A percentile compares a stretch with the other conserved stretches of the same genome.
Evolutionary conservation across 2,888 invertebrate genomes (phyloP).

Genomic region (Bugula neritina): DNA sequence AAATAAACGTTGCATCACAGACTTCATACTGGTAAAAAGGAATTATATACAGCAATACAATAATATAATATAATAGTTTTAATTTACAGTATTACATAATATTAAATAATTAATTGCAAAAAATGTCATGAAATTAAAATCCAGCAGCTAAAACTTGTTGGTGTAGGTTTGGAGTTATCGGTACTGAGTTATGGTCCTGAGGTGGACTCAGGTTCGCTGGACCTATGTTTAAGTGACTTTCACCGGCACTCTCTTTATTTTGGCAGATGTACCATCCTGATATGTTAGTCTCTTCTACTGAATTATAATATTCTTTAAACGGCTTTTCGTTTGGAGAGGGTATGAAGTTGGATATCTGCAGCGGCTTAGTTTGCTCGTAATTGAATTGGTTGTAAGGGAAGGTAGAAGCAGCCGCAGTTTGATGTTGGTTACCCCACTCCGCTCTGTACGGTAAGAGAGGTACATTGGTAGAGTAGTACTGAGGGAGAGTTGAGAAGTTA

Average conservation of each 20-base stretch:
- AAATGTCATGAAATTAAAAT: not conserved
- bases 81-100: not conserved
- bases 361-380: conserved; percentile 14
- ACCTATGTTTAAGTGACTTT: conserved; percentile 17
- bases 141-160: conserved; percentile 7
- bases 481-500: not conserved
- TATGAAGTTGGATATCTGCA: not conserved
- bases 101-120: no score
- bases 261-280: conserved; percentile 78
- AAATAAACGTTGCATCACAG: no score
- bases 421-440: not conserved
- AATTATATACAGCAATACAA: no score
- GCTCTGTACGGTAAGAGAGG: not conserved
- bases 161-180: not conserved
- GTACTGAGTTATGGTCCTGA: not conserved
- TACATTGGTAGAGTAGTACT: conserved; percentile 17
- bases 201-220: conserved; percentile 2
- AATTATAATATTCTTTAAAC: not conserved
- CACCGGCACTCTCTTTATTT: conserved; percentile 52
- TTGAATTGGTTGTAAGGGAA: conserved; percentile 29
- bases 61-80: no score
- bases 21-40: no score
- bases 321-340: not conserved
- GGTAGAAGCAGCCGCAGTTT: conserved; percentile 24
- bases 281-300: conserved; percentile 58